A percentile compares a stretch with the other conserved stretches of the same genome.
These are phyloP conservation scores for Anthopleura sola DNA, from an alignment of 64 coral and sea anemone species.

Conservation along the genomic window DNA sequence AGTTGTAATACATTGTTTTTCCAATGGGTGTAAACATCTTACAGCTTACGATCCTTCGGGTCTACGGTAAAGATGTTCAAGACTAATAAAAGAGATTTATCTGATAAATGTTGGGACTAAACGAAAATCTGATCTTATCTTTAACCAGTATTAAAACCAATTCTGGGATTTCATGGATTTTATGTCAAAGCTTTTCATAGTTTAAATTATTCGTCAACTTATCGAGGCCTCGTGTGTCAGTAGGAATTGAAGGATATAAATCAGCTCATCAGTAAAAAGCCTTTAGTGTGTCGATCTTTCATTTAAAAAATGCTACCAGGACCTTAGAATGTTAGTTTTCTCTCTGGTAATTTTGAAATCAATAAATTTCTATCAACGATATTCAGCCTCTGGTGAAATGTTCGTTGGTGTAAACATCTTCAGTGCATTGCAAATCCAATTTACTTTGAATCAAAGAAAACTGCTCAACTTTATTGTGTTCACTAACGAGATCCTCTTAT, in stretches of 20 bases:
- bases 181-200: not conserved
- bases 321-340: too few species aligned
- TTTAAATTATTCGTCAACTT: too few species aligned
- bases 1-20: not conserved
- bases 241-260: too few species aligned
- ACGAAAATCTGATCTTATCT: not conserved
- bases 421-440: not conserved
- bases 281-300: too few species aligned
- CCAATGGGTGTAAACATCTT: not conserved
- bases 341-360: not conserved
- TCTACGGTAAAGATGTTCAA: not conserved
- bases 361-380: not conserved
- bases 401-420: not conserved
- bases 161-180: not conserved
- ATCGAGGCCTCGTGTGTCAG: too few species aligned
- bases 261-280: too few species aligned
- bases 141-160: not conserved
- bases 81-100: not conserved
- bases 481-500: not conserved
- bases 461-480: not conserved
- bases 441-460: not conserved
- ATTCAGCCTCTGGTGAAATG: not conserved
- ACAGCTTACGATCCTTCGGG: not conserved
- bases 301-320: too few species aligned
- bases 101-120: not conserved